Evolutionary conservation across 2,888 invertebrate species (phyloP).

Genomic region (Microplitis manilae): DNA sequence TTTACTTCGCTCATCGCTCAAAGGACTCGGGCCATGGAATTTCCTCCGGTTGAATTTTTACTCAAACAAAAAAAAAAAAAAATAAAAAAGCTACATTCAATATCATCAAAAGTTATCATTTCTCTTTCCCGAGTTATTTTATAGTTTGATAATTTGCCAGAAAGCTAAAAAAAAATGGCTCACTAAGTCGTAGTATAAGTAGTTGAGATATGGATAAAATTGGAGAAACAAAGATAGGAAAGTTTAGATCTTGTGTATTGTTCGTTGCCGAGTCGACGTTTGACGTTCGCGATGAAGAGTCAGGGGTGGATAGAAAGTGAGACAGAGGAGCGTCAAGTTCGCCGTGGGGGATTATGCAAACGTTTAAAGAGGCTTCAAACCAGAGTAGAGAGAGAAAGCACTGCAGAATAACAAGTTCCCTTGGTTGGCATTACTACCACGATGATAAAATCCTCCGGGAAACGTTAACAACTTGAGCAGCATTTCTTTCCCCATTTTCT

Average conservation of each 20-base stretch:
- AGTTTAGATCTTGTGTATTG: not conserved
- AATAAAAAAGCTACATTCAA: too few species aligned
- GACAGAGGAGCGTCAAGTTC: constrained; percentile 59
- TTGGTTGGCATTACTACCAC: constrained; percentile 62
- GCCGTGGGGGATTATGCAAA: constrained; percentile 66
- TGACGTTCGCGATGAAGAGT: not conserved
- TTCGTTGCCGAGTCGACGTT: constrained; percentile 12
- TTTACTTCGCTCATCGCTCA: constrained; percentile 18
- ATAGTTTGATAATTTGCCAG: too few species aligned
- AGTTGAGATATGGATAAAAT: too few species aligned
- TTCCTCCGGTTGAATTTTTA: too few species aligned
- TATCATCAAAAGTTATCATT: too few species aligned
- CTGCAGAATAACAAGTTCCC: constrained; percentile 44
- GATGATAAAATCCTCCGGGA: constrained; percentile 47
- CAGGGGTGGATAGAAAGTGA: constrained; percentile 15
- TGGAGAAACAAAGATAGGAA: too few species aligned
- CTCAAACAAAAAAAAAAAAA: too few species aligned
- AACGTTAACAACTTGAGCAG: not conserved
- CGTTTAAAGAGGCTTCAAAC: constrained; percentile 48
- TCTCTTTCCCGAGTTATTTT: too few species aligned
- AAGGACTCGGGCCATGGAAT: not conserved
- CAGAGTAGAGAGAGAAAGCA: constrained; percentile 44
- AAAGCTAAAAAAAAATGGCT: too few species aligned
- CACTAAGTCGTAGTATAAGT: too few species aligned
- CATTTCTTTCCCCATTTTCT: not conserved